phyloP scores from a whole-genome alignment of 2,113 vertebrate genomes.

The Cyanoramphus novaezelandiae region DNA sequence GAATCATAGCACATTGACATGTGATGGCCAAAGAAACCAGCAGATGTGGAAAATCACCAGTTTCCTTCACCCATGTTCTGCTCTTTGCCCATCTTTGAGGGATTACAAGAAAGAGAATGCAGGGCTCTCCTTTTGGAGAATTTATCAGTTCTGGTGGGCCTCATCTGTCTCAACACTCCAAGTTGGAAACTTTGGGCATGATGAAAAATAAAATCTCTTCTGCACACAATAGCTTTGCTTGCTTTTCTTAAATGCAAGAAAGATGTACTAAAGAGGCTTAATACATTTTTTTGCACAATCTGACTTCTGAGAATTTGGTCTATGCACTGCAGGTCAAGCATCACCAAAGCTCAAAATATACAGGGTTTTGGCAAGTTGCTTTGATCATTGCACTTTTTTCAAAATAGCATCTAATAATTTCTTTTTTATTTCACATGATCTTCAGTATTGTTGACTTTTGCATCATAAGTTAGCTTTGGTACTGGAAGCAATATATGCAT shows the following conservation, averaged over 20 bases:
- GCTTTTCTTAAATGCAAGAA: not conserved
- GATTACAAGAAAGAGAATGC: not conserved
- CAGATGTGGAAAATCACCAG: not conserved
- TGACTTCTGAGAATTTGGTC: not conserved
- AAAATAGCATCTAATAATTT: not conserved
- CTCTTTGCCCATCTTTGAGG: not conserved
- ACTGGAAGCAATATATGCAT: not conserved
- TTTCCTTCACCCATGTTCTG: not conserved
- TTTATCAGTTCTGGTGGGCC: not conserved
- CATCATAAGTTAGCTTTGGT: not conserved
- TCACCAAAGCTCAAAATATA: not conserved
- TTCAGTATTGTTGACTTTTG: not conserved
- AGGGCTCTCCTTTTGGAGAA: not conserved
- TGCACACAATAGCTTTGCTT: not conserved
- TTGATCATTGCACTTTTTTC: not conserved
- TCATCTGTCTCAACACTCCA: not conserved
- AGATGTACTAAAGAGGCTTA: not conserved
- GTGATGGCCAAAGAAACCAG: not conserved
- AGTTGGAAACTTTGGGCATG: not conserved
- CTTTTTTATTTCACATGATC: not conserved
- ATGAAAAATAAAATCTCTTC: not conserved
- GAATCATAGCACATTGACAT: not conserved
- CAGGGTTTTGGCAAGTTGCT: not conserved
- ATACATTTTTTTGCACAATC: not conserved
- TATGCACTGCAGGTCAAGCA: not conserved